These are phyloP conservation scores for Parochlus steinenii DNA, from an alignment of 2,888 invertebrate genomes.

Conservation along the genomic window DNA sequence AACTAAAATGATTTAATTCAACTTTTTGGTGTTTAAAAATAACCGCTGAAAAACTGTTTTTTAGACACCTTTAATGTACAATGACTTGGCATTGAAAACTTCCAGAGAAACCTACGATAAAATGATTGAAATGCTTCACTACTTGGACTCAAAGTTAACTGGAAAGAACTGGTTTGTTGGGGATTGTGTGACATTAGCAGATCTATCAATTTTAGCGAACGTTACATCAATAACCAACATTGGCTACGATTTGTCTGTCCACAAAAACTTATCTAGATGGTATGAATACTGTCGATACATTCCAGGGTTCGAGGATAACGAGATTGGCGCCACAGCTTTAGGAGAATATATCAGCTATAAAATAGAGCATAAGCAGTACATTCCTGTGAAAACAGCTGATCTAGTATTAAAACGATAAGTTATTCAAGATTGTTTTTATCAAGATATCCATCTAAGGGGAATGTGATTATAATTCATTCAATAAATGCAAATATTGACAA, in stretches of 20 bases:
- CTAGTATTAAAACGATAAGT: too few species aligned
- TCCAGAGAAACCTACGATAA: constrained; percentile 35
- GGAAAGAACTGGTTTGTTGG: constrained; percentile 28
- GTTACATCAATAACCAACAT: constrained; percentile 21
- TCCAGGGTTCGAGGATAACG: constrained; percentile 6
- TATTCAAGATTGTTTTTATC: too few species aligned
- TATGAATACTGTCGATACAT: not conserved
- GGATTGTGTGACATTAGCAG: constrained; percentile 29
- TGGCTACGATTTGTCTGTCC: constrained; percentile 1
- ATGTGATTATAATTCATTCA: too few species aligned
- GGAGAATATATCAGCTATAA: constrained; percentile 2
- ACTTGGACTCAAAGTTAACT: constrained; percentile 22
- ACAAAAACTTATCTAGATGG: constrained; percentile 2
- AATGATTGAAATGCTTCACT: constrained; percentile 37
- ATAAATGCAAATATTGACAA: too few species aligned
- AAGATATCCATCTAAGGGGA: too few species aligned
- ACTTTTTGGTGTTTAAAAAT: too few species aligned
- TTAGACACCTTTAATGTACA: too few species aligned
- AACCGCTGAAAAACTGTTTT: too few species aligned
- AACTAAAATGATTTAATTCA: too few species aligned
- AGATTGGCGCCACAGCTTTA: not conserved
- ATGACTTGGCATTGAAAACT: too few species aligned
- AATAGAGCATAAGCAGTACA: too few species aligned
- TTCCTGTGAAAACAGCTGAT: too few species aligned
- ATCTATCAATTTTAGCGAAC: constrained; percentile 26